Conservation (phyloP, 2,113 vertebrate genomes). For the Noturus placidus region DNA sequence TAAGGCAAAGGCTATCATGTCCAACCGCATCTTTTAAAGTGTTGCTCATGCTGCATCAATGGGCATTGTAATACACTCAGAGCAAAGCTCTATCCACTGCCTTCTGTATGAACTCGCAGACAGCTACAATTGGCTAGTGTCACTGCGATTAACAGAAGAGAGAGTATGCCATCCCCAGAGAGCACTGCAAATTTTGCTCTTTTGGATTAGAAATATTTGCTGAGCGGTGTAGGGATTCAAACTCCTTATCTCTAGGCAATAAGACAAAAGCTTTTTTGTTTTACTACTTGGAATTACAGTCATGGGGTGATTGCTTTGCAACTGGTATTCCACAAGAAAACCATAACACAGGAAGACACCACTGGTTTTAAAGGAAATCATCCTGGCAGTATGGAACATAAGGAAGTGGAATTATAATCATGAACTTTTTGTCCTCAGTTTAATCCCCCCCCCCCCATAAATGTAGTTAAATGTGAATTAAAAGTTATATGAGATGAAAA, state of each 20-base stretch:
- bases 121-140: not conserved
- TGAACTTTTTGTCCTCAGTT: not conserved
- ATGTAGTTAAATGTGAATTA: not conserved
- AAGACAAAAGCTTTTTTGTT: not conserved
- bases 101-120: not conserved
- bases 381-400: not conserved
- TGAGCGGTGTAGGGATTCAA: not conserved
- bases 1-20: not conserved
- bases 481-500: not conserved
- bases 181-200: not conserved
- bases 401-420: not conserved
- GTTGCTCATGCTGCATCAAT: not conserved
- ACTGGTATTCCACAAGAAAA: not conserved
- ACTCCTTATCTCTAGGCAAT: not conserved
- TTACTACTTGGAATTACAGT: not conserved
- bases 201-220: not conserved
- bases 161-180: not conserved
- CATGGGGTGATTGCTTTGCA: not conserved
- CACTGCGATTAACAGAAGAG: not conserved
- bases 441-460: not conserved
- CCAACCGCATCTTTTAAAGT: no score
- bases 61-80: not conserved
- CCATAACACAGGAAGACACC: not conserved
- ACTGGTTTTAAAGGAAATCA: not conserved
- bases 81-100: not conserved